Conservation (phyloP, 2,797 vertebrate species). For the Galagoides demidoff region DNA sequence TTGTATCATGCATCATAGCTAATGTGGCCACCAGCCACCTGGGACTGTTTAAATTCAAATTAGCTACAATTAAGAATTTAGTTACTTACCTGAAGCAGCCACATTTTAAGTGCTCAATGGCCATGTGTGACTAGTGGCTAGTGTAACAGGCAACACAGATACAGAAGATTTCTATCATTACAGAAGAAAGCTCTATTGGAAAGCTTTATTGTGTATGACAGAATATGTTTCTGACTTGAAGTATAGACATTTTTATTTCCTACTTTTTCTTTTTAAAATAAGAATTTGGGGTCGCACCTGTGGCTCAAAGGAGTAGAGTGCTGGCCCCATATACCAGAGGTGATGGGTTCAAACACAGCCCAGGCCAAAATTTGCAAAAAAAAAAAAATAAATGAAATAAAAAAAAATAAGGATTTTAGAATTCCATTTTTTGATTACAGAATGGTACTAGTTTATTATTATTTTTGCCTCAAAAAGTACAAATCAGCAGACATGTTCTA, state of each 20-base stretch:
- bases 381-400: too few relatives aligned
- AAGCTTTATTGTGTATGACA: constrained; percentile 13
- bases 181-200: constrained; percentile 28
- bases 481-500: constrained; percentile 34
- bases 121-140: background rate
- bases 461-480: constrained; percentile 13
- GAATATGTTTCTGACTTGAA: background rate
- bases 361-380: too few relatives aligned
- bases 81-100: background rate
- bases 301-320: too few relatives aligned
- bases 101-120: background rate
- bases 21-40: background rate
- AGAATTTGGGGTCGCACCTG: background rate
- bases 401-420: too few relatives aligned
- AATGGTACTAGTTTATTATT: constrained; percentile 23
- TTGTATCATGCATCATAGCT: background rate
- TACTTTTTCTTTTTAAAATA: constrained; percentile 36
- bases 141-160: background rate
- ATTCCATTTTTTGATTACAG: background rate
- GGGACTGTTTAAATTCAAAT: background rate
- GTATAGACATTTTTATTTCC: background rate
- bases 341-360: too few relatives aligned
- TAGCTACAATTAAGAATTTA: background rate
- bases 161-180: background rate
- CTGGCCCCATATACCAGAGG: too few relatives aligned